Conservation (phyloP, 1,140 invertebrate species). For the Platyscapa corneri region DNA sequence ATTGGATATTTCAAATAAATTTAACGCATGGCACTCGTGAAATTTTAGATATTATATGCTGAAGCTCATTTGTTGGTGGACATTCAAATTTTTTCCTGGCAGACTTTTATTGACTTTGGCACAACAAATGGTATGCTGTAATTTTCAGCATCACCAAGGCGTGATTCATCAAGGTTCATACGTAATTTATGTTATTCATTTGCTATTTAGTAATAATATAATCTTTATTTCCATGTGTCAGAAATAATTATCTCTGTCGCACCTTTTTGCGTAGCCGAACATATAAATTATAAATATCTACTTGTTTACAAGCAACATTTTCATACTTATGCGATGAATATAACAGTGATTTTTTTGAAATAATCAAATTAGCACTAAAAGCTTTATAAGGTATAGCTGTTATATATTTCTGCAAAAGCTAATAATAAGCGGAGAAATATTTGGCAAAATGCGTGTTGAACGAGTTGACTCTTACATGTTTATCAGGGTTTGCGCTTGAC, state of each 20-base stretch:
- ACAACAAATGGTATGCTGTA: conserved; percentile 5
- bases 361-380: neutral
- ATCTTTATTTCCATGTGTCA: neutral
- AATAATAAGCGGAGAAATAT: neutral
- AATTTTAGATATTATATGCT: neutral
- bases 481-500: conserved; percentile 4
- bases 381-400: too few species aligned
- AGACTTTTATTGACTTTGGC: conserved; percentile 40
- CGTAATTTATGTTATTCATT: neutral
- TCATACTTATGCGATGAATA: neutral
- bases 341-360: neutral
- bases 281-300: neutral
- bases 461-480: neutral
- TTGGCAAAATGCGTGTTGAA: neutral
- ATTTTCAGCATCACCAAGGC: neutral
- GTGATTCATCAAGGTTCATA: conserved; percentile 10
- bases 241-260: neutral
- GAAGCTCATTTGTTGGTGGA: neutral
- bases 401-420: neutral
- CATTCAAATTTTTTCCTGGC: conserved; percentile 34
- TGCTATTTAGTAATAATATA: neutral
- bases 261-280: neutral
- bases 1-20: too few species aligned
- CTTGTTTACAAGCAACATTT: neutral
- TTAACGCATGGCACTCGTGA: too few species aligned